A percentile compares a stretch with the other conserved stretches of the same genome.
These are phyloP conservation scores for Ahaetulla prasina DNA, from an alignment of 2,113 vertebrate genomes.

Conservation along the genomic window DNA sequence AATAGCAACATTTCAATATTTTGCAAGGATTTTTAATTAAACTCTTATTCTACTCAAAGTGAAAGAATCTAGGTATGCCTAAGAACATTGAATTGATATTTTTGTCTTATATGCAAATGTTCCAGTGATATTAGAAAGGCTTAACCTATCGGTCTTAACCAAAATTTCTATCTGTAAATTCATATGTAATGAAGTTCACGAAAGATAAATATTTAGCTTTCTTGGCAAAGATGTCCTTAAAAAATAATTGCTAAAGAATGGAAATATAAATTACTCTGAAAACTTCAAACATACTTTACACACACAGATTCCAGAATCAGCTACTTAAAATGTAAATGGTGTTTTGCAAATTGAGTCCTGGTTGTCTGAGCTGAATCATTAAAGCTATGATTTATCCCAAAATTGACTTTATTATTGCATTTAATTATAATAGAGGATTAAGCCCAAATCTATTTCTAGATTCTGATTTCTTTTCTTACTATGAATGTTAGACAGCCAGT, in stretches of 20 bases:
- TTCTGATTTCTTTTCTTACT: constrained; percentile 48
- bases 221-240: constrained; percentile 13
- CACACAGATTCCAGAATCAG: constrained; percentile 43
- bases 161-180: neutral
- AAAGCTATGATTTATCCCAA: constrained; percentile 64
- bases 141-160: neutral
- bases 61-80: neutral
- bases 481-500: constrained; percentile 40
- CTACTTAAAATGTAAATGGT: constrained; percentile 55
- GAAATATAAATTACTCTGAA: constrained; percentile 35
- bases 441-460: constrained; percentile 44
- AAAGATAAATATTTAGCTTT: neutral
- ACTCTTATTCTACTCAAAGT: neutral
- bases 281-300: constrained; percentile 49
- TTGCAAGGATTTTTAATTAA: neutral
- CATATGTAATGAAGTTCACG: neutral
- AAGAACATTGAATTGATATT: neutral
- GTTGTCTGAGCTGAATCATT: constrained; percentile 64
- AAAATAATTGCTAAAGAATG: constrained; percentile 32
- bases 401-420: constrained; percentile 58
- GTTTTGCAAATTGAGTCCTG: constrained; percentile 58
- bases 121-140: neutral
- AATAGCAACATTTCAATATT: neutral
- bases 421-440: constrained; percentile 59
- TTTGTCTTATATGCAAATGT: neutral